Percentiles rank a stretch among this genome's conserved stretches.
Evolutionary conservation across 64 coral and sea anemone genomes (phyloP).

Genomic region (Stichodactyla mertensii): DNA sequence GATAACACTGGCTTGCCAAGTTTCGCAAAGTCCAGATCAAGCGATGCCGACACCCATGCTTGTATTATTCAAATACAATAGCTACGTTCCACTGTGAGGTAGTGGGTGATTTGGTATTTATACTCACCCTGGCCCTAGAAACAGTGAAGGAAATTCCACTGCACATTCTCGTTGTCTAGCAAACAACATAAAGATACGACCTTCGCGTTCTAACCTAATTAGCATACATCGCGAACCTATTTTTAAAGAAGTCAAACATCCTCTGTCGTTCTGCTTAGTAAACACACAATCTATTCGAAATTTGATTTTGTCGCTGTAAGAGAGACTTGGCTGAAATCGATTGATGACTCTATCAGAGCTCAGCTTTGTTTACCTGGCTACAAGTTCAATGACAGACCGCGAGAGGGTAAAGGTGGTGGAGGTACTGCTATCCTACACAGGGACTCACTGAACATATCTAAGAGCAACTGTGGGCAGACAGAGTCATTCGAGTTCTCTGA

Average conservation of each 20-base stretch:
- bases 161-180: neutral
- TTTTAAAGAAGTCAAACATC: slow-evolving; percentile 47
- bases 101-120: slow-evolving; percentile 38
- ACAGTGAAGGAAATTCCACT: slow-evolving; percentile 8
- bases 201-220: slow-evolving; percentile 24
- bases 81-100: slow-evolving; percentile 45
- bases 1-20: slow-evolving; percentile 2
- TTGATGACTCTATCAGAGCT: slow-evolving; percentile 18
- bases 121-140: slow-evolving; percentile 37
- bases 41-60: slow-evolving; percentile 24
- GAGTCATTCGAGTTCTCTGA: slow-evolving; percentile 30
- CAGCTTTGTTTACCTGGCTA: slow-evolving; percentile 13
- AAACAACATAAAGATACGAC: neutral
- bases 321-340: slow-evolving; percentile 31
- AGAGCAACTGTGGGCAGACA: slow-evolving; percentile 33
- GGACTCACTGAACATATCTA: slow-evolving; percentile 41
- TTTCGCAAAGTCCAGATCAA: neutral
- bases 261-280: slow-evolving; percentile 13
- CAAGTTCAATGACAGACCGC: neutral
- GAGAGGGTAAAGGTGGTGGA: neutral
- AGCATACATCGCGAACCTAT: slow-evolving; percentile 36
- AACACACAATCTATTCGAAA: slow-evolving; percentile 19
- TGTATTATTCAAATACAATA: slow-evolving; percentile 35
- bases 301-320: slow-evolving; percentile 19
- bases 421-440: slow-evolving; percentile 5